Evolutionary conservation across 2,888 invertebrate species (phyloP).

Genomic region (Pelosia muscerda): DNA sequence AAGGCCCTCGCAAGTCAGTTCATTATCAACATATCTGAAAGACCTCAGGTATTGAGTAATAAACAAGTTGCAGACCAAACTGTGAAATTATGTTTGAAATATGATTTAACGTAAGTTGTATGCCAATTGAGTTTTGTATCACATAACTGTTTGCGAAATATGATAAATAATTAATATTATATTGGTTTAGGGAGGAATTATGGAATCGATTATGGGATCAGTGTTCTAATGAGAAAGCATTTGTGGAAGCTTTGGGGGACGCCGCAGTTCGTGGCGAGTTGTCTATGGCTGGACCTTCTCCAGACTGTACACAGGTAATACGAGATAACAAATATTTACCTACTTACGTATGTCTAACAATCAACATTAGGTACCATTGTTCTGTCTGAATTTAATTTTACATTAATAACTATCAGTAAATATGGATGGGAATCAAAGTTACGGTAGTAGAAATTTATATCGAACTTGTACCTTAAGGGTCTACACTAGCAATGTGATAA

Average conservation of each 20-base stretch:
- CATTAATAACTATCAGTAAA: no score
- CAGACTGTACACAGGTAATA: constrained; percentile 85
- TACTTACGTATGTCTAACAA: neutral
- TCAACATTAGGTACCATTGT: no score
- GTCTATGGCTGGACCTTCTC: constrained; percentile 85
- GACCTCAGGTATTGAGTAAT: constrained; percentile 69
- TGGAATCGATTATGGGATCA: constrained; percentile 80
- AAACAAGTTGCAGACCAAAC: constrained; percentile 74
- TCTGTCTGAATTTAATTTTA: no score
- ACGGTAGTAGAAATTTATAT: neutral
- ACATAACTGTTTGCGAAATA: neutral
- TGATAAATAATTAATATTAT: neutral
- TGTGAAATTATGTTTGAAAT: constrained; percentile 75
- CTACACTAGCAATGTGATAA: neutral
- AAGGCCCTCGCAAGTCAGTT: constrained; percentile 65
- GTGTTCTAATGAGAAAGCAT: constrained; percentile 83
- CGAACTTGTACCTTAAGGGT: no score
- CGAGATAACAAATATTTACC: neutral
- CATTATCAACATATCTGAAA: constrained; percentile 66
- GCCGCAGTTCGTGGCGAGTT: constrained; percentile 89
- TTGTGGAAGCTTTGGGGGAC: constrained; percentile 88
- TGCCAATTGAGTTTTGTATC: neutral
- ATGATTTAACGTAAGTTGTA: constrained; percentile 68
- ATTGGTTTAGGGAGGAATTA: constrained; percentile 70
- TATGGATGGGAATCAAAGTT: neutral